Conservation (phyloP, 2,888 invertebrate genomes). For the Caenorhabditis sp. region DNA sequence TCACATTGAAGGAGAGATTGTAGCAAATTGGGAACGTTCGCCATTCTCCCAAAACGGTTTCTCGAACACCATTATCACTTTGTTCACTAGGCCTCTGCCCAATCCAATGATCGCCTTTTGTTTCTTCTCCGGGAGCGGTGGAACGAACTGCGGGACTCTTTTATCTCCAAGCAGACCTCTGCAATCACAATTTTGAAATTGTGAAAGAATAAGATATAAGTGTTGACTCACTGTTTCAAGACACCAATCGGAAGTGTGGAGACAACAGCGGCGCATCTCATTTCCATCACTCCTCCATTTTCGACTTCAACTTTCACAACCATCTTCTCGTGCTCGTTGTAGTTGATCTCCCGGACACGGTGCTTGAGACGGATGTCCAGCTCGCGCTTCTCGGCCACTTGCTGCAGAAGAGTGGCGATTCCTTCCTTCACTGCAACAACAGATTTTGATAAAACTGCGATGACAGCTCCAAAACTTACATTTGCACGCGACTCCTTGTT, state of each 20-base stretch:
- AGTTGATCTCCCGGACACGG: slow-evolving; percentile 91
- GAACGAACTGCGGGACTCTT: slow-evolving; percentile 84
- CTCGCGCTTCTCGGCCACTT: slow-evolving; percentile 87
- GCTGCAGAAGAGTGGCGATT: slow-evolving; percentile 95
- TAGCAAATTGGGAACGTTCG: not conserved
- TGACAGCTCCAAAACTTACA: not conserved
- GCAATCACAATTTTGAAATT: no score
- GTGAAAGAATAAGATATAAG: no score
- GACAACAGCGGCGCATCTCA: slow-evolving; percentile 90
- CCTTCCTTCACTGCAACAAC: slow-evolving; percentile 84
- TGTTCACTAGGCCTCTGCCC: slow-evolving; percentile 83
- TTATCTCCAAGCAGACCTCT: not conserved
- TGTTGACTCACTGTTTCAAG: slow-evolving; percentile 81
- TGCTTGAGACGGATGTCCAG: slow-evolving; percentile 93
- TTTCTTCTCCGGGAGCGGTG: slow-evolving; percentile 97
- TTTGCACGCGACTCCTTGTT: not conserved
- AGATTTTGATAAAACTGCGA: not conserved
- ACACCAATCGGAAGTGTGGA: slow-evolving; percentile 98
- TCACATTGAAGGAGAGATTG: not conserved
- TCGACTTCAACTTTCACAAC: not conserved
- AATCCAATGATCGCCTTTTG: slow-evolving; percentile 91
- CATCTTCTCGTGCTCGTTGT: slow-evolving; percentile 31
- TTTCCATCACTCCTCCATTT: slow-evolving; percentile 2
- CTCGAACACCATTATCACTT: slow-evolving; percentile 93
- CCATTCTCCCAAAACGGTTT: slow-evolving; percentile 91